phyloP scores from a whole-genome alignment of 2,113 vertebrate genomes.

The Brachyhypopomus gauderio region DNA sequence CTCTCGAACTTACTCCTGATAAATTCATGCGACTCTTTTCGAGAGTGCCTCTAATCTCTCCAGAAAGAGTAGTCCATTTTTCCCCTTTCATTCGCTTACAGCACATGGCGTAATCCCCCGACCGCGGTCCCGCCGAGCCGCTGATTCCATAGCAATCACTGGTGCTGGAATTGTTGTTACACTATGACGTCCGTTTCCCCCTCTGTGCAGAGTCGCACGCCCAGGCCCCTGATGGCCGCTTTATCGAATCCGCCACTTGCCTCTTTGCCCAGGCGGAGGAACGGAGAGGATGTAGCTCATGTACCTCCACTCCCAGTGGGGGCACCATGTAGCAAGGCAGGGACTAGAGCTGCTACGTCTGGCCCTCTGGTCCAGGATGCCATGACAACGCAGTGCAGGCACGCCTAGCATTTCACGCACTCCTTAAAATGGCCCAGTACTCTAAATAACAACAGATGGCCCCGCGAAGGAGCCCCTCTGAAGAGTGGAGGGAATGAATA shows the following conservation, averaged over 20 bases:
- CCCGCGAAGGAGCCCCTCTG: not conserved
- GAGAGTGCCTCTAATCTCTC: constrained; percentile 23
- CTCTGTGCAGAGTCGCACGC: constrained; percentile 28
- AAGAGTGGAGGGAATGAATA: constrained; percentile 15
- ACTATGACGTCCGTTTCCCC: constrained; percentile 25
- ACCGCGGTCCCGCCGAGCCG: constrained; percentile 28
- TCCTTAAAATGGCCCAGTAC: not conserved
- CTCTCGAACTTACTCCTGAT: not conserved
- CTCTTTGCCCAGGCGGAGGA: constrained; percentile 29
- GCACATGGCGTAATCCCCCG: constrained; percentile 33
- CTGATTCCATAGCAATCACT: constrained; percentile 44
- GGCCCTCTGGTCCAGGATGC: not conserved
- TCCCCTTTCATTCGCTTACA: constrained; percentile 14
- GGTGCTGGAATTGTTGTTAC: constrained; percentile 17
- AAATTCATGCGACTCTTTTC: constrained; percentile 6
- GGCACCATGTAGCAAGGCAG: constrained; percentile 32
- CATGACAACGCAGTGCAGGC: not conserved
- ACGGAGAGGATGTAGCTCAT: constrained; percentile 46
- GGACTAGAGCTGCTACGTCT: not conserved
- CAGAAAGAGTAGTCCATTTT: constrained; percentile 6
- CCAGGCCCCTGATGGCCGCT: constrained; percentile 40
- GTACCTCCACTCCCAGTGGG: constrained; percentile 44
- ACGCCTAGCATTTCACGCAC: not conserved
- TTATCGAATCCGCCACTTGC: constrained; percentile 48
- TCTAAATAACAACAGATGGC: constrained; percentile 18